Percentiles rank a stretch among this genome's conserved stretches.
Evolutionary conservation across 1,140 invertebrate genomes (phyloP).

Genomic region (Piezodorus guildinii): DNA sequence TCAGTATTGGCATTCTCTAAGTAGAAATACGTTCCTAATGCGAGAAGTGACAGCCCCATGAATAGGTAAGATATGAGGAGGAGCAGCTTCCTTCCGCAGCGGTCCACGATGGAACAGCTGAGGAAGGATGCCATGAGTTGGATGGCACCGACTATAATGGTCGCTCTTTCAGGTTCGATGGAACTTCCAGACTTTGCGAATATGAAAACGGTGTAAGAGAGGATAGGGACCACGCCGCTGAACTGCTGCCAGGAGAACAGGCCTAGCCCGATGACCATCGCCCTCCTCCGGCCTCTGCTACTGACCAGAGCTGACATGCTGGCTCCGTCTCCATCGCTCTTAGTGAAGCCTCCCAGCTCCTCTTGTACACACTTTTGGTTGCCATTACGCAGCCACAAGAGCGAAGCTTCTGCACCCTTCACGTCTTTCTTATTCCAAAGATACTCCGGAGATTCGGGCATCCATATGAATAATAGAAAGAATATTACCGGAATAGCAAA

Average conservation of each 20-base stretch:
- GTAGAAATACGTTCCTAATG: slow-evolving; percentile 52
- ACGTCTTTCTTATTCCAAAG: slow-evolving; percentile 41
- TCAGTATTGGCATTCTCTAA: slow-evolving; percentile 32
- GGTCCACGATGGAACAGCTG: slow-evolving; percentile 61
- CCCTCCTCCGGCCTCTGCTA: slow-evolving; percentile 31
- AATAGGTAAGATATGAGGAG: slow-evolving; percentile 51
- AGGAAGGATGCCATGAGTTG: slow-evolving; percentile 54
- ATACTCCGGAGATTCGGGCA: slow-evolving; percentile 74
- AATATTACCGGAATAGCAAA: slow-evolving; percentile 52
- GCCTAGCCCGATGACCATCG: slow-evolving; percentile 48
- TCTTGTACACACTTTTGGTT: slow-evolving; percentile 36
- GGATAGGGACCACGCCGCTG: slow-evolving; percentile 70
- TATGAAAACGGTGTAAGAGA: slow-evolving; percentile 69
- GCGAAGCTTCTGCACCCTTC: slow-evolving; percentile 39
- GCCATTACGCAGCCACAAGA: slow-evolving; percentile 47
- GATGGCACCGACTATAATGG: slow-evolving; percentile 66
- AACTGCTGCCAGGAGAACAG: slow-evolving; percentile 75
- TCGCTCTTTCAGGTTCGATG: slow-evolving; percentile 47
- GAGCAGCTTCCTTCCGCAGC: slow-evolving; percentile 54
- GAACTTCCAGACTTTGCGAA: slow-evolving; percentile 56
- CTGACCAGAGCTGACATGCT: slow-evolving; percentile 34
- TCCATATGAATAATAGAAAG: slow-evolving; percentile 49
- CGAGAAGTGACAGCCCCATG: slow-evolving; percentile 49
- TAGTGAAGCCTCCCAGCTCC: slow-evolving; percentile 5
- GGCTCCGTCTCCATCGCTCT: slow-evolving; percentile 26